These are phyloP conservation scores for Caenorhabditis panamensis DNA, from an alignment of 2,888 invertebrate genomes.

Conservation along the genomic window DNA sequence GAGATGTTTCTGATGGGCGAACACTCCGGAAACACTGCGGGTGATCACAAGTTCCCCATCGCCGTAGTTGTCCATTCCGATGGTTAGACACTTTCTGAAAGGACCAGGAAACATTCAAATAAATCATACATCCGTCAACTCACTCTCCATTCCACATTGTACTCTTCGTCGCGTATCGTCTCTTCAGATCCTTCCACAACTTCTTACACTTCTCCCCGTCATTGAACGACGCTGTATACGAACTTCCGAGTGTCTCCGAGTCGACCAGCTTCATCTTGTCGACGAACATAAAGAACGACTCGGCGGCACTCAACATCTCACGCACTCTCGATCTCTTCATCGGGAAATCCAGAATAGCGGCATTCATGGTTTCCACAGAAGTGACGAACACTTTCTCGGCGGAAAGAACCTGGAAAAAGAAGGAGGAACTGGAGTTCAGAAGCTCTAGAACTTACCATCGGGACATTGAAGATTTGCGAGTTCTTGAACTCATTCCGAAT, in stretches of 20 bases:
- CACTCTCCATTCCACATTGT: slow-evolving; percentile 6
- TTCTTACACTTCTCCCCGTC: no score
- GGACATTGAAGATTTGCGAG: background rate
- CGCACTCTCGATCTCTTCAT: background rate
- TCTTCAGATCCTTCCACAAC: background rate
- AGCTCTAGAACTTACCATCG: background rate
- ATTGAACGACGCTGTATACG: background rate
- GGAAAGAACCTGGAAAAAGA: background rate
- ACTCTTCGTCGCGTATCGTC: background rate
- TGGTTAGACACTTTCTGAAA: background rate
- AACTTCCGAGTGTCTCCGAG: background rate
- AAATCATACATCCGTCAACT: background rate
- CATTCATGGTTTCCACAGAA: background rate
- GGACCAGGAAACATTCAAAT: no score
- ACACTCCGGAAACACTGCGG: background rate
- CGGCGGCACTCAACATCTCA: background rate
- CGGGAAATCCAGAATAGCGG: background rate
- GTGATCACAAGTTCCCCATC: background rate
- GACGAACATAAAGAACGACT: background rate
- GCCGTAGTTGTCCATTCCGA: background rate
- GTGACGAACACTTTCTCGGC: background rate
- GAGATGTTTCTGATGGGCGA: background rate
- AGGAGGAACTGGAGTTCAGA: no score
- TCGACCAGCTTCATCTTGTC: background rate
- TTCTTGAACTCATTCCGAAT: background rate